These are phyloP conservation scores for Mus pahari DNA, from an alignment of 2,113 vertebrate genomes.

Conservation along the genomic window DNA sequence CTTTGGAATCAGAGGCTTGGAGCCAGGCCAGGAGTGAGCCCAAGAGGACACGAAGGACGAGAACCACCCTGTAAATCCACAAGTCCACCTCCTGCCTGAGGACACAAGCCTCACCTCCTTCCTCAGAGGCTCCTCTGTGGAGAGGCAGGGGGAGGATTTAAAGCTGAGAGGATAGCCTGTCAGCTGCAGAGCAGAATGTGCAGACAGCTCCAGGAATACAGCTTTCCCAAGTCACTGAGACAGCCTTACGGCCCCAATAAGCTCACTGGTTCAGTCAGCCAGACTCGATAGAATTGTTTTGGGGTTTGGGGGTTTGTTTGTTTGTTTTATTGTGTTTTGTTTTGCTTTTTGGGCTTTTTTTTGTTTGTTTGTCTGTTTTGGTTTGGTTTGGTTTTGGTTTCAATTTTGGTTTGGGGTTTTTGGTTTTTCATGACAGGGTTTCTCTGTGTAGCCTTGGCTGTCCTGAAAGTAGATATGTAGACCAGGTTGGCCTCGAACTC, in stretches of 20 bases:
- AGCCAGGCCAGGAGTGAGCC: neutral
- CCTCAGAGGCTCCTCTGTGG: neutral
- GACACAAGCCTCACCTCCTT: neutral
- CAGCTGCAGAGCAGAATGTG: neutral
- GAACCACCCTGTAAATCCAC: neutral
- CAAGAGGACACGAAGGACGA: neutral
- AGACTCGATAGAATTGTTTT: neutral
- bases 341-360: too few species aligned
- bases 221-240: neutral
- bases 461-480: neutral
- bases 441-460: neutral
- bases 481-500: neutral
- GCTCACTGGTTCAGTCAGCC: neutral
- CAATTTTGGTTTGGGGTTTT: neutral
- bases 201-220: neutral
- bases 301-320: too few species aligned
- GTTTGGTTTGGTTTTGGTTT: too few species aligned
- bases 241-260: neutral
- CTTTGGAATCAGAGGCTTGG: neutral
- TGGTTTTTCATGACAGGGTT: neutral
- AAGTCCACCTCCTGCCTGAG: neutral
- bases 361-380: too few species aligned
- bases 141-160: neutral
- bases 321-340: too few species aligned
- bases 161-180: accelerated